phyloP scores from a whole-genome alignment of 2,113 vertebrate species.

The Brachyistius frenatus region DNA sequence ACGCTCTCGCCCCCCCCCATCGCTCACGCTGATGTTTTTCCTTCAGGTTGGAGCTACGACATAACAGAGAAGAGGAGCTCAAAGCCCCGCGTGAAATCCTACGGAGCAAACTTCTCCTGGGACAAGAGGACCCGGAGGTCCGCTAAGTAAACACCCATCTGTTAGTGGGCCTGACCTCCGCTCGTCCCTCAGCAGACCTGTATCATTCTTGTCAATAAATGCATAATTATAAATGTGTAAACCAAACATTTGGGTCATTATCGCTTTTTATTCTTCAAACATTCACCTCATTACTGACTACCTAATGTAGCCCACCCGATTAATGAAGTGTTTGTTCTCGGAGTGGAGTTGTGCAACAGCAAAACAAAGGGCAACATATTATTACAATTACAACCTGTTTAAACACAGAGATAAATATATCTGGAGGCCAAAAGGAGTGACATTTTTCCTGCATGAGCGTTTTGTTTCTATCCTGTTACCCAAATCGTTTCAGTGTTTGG shows the following conservation, averaged over 20 bases:
- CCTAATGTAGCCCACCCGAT: slow-evolving; percentile 23
- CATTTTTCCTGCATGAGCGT: slow-evolving; percentile 45
- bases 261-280: slow-evolving; percentile 69
- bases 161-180: slow-evolving; percentile 66
- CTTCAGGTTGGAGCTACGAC: slow-evolving; percentile 95
- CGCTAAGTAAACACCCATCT: slow-evolving; percentile 89
- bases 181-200: slow-evolving; percentile 56
- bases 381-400: slow-evolving; percentile 65
- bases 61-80: slow-evolving; percentile 90
- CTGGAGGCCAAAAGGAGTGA: slow-evolving; percentile 35
- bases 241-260: slow-evolving; percentile 69
- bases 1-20: slow-evolving; percentile 36
- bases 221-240: slow-evolving; percentile 62
- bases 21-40: slow-evolving; percentile 66
- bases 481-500: slow-evolving; percentile 42
- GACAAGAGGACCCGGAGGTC: slow-evolving; percentile 96
- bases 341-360: slow-evolving; percentile 40
- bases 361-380: slow-evolving; percentile 57
- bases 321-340: slow-evolving; percentile 66
- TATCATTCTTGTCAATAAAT: slow-evolving; percentile 77
- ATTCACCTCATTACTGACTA: slow-evolving; percentile 79
- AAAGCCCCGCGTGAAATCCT: slow-evolving; percentile 96
- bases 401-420: slow-evolving; percentile 56
- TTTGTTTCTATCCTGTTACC: slow-evolving; percentile 49
- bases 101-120: slow-evolving; percentile 98